Evolutionary conservation across 2,888 invertebrate genomes (phyloP), one percentile per base, ranked within the genome.

Genomic region (Neria commutata): DNA sequence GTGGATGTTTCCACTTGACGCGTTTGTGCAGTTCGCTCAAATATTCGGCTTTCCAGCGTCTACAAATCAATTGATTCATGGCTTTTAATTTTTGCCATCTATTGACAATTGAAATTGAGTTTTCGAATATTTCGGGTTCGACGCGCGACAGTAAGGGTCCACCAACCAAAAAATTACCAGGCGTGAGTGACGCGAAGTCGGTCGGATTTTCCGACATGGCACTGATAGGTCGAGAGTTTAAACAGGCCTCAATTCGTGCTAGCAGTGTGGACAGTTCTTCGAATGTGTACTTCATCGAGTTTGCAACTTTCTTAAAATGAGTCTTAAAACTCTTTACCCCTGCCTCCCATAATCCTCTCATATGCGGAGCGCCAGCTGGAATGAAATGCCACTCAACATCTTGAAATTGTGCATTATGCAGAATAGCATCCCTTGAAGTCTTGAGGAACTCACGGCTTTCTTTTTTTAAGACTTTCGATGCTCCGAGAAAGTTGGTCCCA

Each of bases 31-130:
- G 24, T 33, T 50, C 50, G 23, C 45, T 56, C 1, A 56, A 16
- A 6, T 54, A 60, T 6, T 60, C 60, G 1, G 49, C 46, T 21
- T 56, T 56, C 56, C 54, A 60, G 3, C 56, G 53, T 1, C 17
- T 11, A 48, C 55, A 48, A 25, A 60, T 55, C n/a, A 51, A 8
- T 17, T 55, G 55, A 6, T 40, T 17, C 1, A 60, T 16, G 8
- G 50, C 54, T 17, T 29, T 56, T 1, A 60, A 10, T 1, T 45
- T 45, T 24, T 60, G 21, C 54, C 56, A 60, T 11, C 54, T 21
- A 14, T 50, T 54, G 0, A 50, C 1, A 11, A 60, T 29, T 2
- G 53, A 52, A 3, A 26, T 29, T 2, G 24, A 17, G n/a, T 40
- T 17, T 8, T 8, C 1, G 11, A 4, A 5, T 4, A 25, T 52